Evolutionary conservation across 2,113 vertebrate genomes (phyloP).

Genomic region (Narcine bancroftii): DNA sequence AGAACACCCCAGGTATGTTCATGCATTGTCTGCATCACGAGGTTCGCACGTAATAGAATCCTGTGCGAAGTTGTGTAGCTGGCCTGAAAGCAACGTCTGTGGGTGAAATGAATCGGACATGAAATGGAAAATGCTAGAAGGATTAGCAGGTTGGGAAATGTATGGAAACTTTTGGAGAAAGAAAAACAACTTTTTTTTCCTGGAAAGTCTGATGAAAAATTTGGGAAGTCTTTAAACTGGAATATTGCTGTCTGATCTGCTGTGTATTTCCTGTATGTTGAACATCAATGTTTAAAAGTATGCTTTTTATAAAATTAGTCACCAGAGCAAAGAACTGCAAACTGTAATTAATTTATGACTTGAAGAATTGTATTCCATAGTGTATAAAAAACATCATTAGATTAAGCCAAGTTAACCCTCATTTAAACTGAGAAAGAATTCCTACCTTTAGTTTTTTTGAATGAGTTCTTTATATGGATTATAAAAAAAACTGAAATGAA

Average conservation of each 20-base stretch:
- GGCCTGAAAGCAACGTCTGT: not conserved
- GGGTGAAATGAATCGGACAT: too few relatives aligned
- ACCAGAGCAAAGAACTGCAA: not conserved
- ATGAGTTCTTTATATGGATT: not conserved
- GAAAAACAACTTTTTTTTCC: too few relatives aligned
- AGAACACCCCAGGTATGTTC: constrained; percentile 51
- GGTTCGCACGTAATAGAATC: too few relatives aligned
- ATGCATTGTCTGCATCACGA: too few relatives aligned
- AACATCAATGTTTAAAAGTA: not conserved
- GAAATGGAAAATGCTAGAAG: too few relatives aligned
- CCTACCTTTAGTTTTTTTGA: not conserved
- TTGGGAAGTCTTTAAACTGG: too few relatives aligned
- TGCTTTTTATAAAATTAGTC: too few relatives aligned
- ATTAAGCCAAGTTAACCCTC: not conserved
- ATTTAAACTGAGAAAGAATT: not conserved
- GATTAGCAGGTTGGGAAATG: too few relatives aligned
- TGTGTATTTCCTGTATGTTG: too few relatives aligned
- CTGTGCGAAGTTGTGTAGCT: not conserved
- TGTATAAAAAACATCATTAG: not conserved
- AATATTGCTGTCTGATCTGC: too few relatives aligned
- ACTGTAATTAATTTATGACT: not conserved
- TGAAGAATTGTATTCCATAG: not conserved
- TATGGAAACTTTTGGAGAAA: too few relatives aligned
- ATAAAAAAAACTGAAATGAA: not conserved
- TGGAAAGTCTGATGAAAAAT: too few relatives aligned